A percentile compares a stretch with the other conserved stretches of the same genome.
Conservation (phyloP, 2,797 vertebrate genomes). For the Sebastes itinus region DNA sequence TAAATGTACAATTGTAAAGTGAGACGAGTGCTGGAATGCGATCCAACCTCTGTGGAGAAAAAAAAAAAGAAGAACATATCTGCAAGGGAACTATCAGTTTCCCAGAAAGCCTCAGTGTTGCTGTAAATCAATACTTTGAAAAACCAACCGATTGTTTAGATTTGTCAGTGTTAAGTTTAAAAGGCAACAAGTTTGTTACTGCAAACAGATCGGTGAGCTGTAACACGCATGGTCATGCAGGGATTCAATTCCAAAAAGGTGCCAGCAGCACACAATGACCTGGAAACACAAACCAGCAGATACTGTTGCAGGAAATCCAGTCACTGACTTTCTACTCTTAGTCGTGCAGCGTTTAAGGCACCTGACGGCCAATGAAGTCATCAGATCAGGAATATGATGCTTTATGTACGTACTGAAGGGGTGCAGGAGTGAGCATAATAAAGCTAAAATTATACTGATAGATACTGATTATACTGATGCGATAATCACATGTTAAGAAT, state of each 20-base stretch:
- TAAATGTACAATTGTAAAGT: slow-evolving; percentile 62
- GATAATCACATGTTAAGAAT: neutral
- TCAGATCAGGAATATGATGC: neutral
- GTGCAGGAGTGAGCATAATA: neutral
- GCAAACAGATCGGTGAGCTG: neutral
- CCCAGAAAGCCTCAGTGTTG: neutral
- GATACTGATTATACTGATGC: neutral
- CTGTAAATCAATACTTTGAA: slow-evolving; percentile 20
- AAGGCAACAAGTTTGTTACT: slow-evolving; percentile 15
- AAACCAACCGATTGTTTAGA: neutral
- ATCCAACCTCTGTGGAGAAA: slow-evolving; percentile 26
- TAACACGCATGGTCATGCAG: neutral
- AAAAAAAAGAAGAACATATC: neutral
- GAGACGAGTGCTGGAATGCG: slow-evolving; percentile 60
- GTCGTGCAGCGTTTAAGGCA: neutral
- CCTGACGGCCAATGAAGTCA: neutral
- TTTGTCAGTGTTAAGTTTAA: slow-evolving; percentile 4
- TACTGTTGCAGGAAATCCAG: neutral
- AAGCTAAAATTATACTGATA: neutral
- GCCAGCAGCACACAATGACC: slow-evolving; percentile 25
- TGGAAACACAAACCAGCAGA: slow-evolving; percentile 24
- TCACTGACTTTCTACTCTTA: slow-evolving; percentile 21
- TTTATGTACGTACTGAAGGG: neutral
- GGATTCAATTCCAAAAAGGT: neutral
- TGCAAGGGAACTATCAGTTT: slow-evolving; percentile 19